Evolutionary conservation across 1,140 invertebrate genomes (phyloP), one percentile per base, ranked within the genome.

Genomic region (Megalonaias nervosa): DNA sequence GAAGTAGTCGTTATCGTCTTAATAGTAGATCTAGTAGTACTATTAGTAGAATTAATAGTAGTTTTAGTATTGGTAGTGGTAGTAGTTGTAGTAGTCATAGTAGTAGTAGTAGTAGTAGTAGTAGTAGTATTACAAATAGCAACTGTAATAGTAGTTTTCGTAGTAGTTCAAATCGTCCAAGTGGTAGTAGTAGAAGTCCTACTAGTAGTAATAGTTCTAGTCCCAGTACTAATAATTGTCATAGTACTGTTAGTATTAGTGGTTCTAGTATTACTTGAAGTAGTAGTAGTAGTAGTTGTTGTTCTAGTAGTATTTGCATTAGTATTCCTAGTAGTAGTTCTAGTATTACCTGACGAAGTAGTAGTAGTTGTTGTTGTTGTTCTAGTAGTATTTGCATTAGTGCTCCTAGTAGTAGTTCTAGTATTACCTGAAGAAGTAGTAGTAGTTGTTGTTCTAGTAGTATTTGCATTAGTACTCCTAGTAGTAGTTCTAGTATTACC

Each of bases 1-100:
- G 19, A 17, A 70, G 60, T 58, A 70, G 55, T 48, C 26, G 67
- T 62, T 17, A 59, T 62, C n/a, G 67, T 70, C 55, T 56, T 58
- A 26, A 67, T 61, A 61, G 66, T 38, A 69, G 60, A 60, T 12
- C 26, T 58, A 69, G 67, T 61, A 69, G 31, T 31, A 61, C 58
- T 70, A 70, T 56, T 62, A 60, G 74, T 61, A 61, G 74, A 26
- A 75, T 31, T 58, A 68, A 21, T 38, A 58, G 62, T 60, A 68
- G 66, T 38, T 59, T 26, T 67, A 68, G 55, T 58, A 66, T 21
- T 19, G 69, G 64, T 58, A 75, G 66, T 68, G 59, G 56, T 69
- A 68, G 56, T 68, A 58, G 73, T 56, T 62, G 57, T 15, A 57
- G 62, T 57, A 61, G 57, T 48, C 26, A 31, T 17, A 64, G 26